A percentile compares a stretch with the other conserved stretches of the same genome.
Evolutionary conservation across 2,797 vertebrate genomes (phyloP).

Genomic region (Lophotriccus pileatus): DNA sequence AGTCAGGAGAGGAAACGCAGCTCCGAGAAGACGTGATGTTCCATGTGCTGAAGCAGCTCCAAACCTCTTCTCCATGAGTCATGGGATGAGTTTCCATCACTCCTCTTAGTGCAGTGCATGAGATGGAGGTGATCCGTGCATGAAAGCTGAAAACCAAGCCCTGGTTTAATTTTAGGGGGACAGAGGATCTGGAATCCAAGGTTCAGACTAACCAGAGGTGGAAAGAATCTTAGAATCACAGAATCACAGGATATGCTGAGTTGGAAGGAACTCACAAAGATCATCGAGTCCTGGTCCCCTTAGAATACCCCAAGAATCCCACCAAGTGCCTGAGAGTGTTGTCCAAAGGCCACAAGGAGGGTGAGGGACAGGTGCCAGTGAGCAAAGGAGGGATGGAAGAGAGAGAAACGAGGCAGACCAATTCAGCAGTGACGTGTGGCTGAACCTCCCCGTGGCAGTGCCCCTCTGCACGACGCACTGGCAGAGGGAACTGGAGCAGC

Average conservation of each 20-base stretch:
- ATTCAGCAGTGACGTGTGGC: neutral
- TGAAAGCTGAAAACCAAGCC: neutral
- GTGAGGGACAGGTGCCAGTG: fast-evolving
- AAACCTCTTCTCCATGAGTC: neutral
- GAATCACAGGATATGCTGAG: neutral
- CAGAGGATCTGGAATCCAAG: neutral
- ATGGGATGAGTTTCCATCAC: fast-evolving
- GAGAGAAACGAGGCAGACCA: neutral
- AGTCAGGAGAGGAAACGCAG: neutral
- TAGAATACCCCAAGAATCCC: neutral
- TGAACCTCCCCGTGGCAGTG: neutral
- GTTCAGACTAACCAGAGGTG: neutral
- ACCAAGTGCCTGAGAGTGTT: neutral
- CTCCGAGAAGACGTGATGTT: neutral
- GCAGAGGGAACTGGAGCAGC: neutral
- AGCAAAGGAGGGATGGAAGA: neutral
- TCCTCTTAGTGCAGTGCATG: fast-evolving
- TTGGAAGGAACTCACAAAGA: neutral
- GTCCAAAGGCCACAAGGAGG: neutral
- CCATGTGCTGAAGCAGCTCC: neutral
- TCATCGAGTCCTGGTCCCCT: neutral
- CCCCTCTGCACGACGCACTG: neutral
- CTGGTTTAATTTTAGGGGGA: neutral
- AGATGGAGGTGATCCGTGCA: neutral
- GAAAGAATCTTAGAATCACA: neutral